These are phyloP conservation scores for Lasioglossum leucozonium DNA, from an alignment of 2,888 invertebrate genomes.

Conservation along the genomic window DNA sequence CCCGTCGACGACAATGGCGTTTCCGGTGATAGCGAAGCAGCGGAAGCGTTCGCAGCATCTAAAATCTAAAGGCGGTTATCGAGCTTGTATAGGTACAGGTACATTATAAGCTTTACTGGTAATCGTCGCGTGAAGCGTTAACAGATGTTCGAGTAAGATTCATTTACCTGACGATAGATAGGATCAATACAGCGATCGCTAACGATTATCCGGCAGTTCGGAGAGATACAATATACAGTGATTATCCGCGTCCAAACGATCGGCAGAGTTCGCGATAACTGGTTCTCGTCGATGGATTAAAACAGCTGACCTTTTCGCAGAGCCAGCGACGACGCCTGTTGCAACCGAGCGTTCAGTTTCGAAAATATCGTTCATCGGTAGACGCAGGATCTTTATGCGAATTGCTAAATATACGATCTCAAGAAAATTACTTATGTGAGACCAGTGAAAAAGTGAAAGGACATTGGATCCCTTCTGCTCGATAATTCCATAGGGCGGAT, in stretches of 20 bases:
- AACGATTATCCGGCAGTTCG: neutral
- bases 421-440: too few species aligned
- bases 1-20: neutral
- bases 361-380: neutral
- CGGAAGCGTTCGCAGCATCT: neutral
- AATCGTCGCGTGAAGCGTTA: neutral
- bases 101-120: neutral
- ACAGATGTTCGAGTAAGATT: neutral
- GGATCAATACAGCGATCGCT: neutral
- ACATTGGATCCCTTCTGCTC: too few species aligned
- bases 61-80: neutral
- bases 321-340: neutral
- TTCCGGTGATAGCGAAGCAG: neutral
- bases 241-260: neutral
- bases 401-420: neutral
- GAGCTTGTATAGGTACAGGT: neutral
- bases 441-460: too few species aligned
- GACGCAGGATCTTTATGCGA: neutral
- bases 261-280: slow-evolving; percentile 6
- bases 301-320: neutral
- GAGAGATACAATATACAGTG: neutral
- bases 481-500: too few species aligned
- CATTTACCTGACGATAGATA: neutral
- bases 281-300: neutral
- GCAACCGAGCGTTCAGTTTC: neutral